Base-by-base conservation (phyloP, 2,888 invertebrate genomes). In the Drosophila lutescens region DNA sequence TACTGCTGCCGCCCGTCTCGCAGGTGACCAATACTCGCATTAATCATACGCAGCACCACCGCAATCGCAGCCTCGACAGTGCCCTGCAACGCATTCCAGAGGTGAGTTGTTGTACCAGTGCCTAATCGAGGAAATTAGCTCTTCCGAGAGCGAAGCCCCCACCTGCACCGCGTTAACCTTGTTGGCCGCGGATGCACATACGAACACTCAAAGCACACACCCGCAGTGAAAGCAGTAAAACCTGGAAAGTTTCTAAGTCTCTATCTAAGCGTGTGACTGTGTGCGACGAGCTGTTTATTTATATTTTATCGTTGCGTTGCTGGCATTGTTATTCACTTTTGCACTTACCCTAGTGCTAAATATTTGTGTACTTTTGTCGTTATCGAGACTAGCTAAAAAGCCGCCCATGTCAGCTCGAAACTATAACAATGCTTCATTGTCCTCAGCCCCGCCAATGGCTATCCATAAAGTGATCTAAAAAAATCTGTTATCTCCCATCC, bases 11-110 rank as follows among this genome's bases (percentile, higher is more conserved):
- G 54, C 92, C 92, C 47, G 91, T 92, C 50, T 92, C 92, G 46
- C 92, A 92, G 85, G 92, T 92, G 78, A 92, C 92, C 69, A 92
- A 92, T 63, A 91, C 92, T 75, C 90, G 92, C 77, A 92, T 92
- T 65, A 92, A 92, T 87, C 88, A 92, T 79, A 92, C 95, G 78
- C 94, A 95, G 88, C 96, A 97, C 91, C 97, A 97, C 93, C 95
- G 97, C 86, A 97, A 97, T 93, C 95, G 97, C 79, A 97, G 97
- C 91, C 93, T 97, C 91, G 97, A 98, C 92, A 97, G 97, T 66
- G 97, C 97, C 70, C 94, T 97, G 77, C 97, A 97, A 92, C 94
- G 96, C 92, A 97, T 97, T 91, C 97, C 97, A 71, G 97, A 97
- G 93, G 97, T 92, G 77, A 90, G 89, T 47, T 15, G 30, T 32